Conservation (phyloP, 2,797 vertebrate species). For the Melanotaenia parkinsoni region DNA sequence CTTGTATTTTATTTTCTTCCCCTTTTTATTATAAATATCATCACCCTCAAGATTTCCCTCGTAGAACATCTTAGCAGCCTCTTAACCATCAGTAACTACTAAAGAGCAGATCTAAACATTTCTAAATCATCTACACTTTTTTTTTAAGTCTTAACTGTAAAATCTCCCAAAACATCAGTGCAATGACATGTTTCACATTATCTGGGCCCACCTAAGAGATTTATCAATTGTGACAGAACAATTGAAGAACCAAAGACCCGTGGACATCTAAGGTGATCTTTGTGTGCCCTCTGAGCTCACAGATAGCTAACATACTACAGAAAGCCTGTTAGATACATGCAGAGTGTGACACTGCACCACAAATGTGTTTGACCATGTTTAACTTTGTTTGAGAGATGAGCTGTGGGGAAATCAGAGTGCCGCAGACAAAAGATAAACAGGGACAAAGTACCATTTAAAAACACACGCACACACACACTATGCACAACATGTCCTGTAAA, state of each 20-base stretch:
- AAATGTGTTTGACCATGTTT: constrained; percentile 13
- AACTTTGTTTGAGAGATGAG: constrained; percentile 34
- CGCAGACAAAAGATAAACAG: constrained; percentile 57
- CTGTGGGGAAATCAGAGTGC: constrained; percentile 43
- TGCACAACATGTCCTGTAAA: not conserved
- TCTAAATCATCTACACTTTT: no score
- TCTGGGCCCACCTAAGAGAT: not conserved
- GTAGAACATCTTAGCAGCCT: no score
- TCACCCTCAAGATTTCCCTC: no score
- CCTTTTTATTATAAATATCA: no score
- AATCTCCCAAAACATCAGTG: not conserved
- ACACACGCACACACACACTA: constrained; percentile 46
- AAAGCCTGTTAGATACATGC: no score
- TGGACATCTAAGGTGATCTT: not conserved
- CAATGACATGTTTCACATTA: not conserved
- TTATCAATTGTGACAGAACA: not conserved
- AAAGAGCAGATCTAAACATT: no score
- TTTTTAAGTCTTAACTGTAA: no score
- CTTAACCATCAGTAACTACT: no score
- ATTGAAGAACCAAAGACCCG: not conserved
- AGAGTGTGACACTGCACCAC: not conserved
- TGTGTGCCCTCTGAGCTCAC: not conserved
- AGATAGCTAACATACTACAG: no score
- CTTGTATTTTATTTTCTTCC: no score
- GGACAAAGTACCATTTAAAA: constrained; percentile 72